phyloP scores from a whole-genome alignment of 2,113 vertebrate species.

The Trochalopteron elliotii region DNA sequence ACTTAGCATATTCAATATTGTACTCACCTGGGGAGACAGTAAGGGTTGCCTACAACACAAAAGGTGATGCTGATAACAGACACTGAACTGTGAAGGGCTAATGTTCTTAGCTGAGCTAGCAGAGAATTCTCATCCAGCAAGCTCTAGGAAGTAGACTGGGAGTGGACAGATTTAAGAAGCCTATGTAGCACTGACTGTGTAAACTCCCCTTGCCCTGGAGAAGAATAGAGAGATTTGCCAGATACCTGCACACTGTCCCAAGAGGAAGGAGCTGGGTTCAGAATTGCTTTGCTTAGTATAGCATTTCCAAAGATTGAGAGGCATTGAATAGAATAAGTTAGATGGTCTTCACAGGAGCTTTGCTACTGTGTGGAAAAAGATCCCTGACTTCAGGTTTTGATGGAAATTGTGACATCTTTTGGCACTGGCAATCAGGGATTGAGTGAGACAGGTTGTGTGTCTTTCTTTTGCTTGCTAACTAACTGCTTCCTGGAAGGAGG shows the following conservation, averaged over 20 bases:
- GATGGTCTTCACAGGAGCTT: constrained; percentile 11
- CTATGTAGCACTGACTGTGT: neutral
- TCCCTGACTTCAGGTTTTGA: neutral
- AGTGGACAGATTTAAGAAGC: neutral
- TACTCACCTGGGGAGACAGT: neutral
- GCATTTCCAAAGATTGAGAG: neutral
- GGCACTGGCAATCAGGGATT: neutral
- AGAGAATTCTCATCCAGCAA: neutral
- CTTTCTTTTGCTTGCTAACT: neutral
- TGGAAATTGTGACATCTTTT: neutral
- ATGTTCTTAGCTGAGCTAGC: neutral
- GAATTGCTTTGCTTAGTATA: neutral
- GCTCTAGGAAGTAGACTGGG: neutral
- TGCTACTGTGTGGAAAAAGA: neutral
- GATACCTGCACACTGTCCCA: neutral
- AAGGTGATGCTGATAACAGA: neutral
- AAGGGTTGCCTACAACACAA: neutral
- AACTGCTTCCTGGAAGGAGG: neutral
- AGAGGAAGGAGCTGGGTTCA: neutral
- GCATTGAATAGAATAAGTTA: constrained; percentile 6
- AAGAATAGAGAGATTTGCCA: neutral
- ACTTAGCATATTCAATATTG: neutral
- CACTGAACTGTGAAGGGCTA: neutral
- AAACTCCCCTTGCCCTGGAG: neutral
- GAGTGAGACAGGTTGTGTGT: neutral